phyloP scores from a whole-genome alignment of 2,888 invertebrate species.

The Ethmia dodecea region DNA sequence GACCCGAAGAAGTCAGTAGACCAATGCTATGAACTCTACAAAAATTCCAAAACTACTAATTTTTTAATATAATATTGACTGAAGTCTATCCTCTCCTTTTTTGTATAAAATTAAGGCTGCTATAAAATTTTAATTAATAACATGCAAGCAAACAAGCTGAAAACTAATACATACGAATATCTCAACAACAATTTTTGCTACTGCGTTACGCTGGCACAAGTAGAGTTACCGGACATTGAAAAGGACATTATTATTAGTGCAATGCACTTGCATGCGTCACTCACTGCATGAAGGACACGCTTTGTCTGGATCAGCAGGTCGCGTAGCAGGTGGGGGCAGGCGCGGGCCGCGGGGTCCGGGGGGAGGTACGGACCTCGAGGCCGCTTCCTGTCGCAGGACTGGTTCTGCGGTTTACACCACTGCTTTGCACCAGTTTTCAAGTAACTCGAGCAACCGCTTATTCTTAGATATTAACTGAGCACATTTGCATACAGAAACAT shows the following conservation, averaged over 20 bases:
- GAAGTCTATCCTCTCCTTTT: too few species aligned
- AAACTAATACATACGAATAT: too few species aligned
- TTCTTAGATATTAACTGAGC: constrained; percentile 17
- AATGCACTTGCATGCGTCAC: constrained; percentile 73
- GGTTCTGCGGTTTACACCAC: constrained; percentile 71
- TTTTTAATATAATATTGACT: too few species aligned
- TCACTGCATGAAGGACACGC: constrained; percentile 62
- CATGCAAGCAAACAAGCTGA: too few species aligned
- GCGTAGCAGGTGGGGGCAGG: constrained; percentile 29
- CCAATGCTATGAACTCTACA: too few species aligned
- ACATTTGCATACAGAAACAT: constrained; percentile 25
- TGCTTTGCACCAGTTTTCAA: constrained; percentile 70
- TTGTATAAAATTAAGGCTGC: too few species aligned
- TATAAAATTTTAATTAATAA: too few species aligned
- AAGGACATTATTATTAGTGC: constrained; percentile 62
- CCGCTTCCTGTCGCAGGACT: constrained; percentile 72
- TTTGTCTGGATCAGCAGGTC: constrained; percentile 72
- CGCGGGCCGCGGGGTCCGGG: constrained; percentile 20
- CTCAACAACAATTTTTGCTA: constrained; percentile 3
- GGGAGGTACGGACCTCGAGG: constrained; percentile 45
- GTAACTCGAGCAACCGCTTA: constrained; percentile 55
- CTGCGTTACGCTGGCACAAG: constrained; percentile 4
- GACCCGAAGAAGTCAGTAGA: too few species aligned
- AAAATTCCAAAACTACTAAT: too few species aligned
- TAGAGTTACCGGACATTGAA: constrained; percentile 52